A percentile compares a stretch with the other conserved stretches of the same genome.
Conservation (phyloP, 2,113 vertebrate genomes). For the Zingel zingel region DNA sequence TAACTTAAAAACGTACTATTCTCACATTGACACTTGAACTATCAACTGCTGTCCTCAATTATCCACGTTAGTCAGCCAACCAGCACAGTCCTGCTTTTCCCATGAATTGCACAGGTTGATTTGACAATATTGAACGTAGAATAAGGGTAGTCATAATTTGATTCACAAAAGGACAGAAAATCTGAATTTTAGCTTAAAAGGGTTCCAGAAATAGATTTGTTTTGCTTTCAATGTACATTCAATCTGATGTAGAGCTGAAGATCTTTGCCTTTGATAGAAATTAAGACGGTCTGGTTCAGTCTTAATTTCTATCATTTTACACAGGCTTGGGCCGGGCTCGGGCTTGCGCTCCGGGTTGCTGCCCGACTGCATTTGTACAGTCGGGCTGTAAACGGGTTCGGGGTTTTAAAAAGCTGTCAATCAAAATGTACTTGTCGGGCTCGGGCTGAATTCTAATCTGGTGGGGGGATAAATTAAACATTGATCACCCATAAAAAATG, state of each 20-base stretch:
- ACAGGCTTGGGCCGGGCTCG: too few species aligned
- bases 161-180: slow-evolving; percentile 25
- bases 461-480: background rate
- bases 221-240: background rate
- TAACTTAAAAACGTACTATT: background rate
- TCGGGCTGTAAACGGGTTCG: too few species aligned
- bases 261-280: too few species aligned
- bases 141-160: background rate
- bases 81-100: background rate
- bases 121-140: background rate
- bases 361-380: too few species aligned
- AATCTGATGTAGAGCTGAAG: too few species aligned
- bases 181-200: background rate
- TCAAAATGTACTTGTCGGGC: too few species aligned
- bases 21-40: background rate
- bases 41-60: slow-evolving; percentile 21
- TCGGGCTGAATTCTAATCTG: background rate
- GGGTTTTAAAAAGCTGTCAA: too few species aligned
- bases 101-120: background rate
- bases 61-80: slow-evolving; percentile 39
- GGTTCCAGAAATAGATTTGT: background rate
- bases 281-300: too few species aligned
- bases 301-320: too few species aligned
- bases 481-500: background rate
- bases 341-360: too few species aligned